Percentiles rank a stretch among this genome's conserved stretches.
Evolutionary conservation across 1,140 invertebrate species (phyloP).

Genomic region (Aricia agestis): DNA sequence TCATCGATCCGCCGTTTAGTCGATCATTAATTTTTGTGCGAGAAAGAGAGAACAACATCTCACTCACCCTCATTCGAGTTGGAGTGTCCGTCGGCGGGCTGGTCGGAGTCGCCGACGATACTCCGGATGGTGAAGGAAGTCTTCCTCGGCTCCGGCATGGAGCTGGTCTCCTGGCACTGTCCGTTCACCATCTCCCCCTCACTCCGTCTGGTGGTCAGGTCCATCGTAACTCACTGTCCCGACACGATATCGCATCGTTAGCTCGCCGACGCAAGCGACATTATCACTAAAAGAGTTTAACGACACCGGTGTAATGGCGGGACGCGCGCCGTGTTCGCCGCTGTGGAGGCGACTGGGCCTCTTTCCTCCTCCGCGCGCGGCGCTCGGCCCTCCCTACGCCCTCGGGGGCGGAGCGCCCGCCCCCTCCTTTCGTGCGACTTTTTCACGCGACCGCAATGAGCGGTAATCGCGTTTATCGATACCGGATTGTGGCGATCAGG

Average conservation of each 20-base stretch:
- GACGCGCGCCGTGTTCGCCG: conserved; percentile 58
- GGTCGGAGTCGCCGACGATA: conserved; percentile 56
- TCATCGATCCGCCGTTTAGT: background rate
- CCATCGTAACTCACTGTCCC: conserved; percentile 50
- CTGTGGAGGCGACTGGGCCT: conserved; percentile 60
- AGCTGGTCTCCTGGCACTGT: conserved; percentile 49
- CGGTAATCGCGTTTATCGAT: conserved; percentile 63
- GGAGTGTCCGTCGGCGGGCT: conserved; percentile 48
- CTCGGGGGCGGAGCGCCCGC: conserved; percentile 52
- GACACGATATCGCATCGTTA: conserved; percentile 14
- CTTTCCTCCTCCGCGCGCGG: conserved; percentile 47
- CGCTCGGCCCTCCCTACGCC: conserved; percentile 60
- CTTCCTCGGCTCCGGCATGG: conserved; percentile 49
- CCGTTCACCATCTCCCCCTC: conserved; percentile 44
- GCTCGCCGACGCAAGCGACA: background rate
- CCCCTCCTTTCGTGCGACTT: conserved; percentile 48
- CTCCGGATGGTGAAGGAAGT: conserved; percentile 62
- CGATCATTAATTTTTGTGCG: background rate
- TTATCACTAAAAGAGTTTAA: background rate
- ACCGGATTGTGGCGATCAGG: conserved; percentile 34
- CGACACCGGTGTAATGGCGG: conserved; percentile 22
- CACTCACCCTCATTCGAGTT: conserved; percentile 55
- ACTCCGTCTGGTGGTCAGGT: conserved; percentile 62
- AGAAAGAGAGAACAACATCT: background rate
- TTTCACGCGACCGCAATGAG: conserved; percentile 59